Evolutionary conservation across 2,888 invertebrate genomes (phyloP).

Genomic region (Philaethria dido): DNA sequence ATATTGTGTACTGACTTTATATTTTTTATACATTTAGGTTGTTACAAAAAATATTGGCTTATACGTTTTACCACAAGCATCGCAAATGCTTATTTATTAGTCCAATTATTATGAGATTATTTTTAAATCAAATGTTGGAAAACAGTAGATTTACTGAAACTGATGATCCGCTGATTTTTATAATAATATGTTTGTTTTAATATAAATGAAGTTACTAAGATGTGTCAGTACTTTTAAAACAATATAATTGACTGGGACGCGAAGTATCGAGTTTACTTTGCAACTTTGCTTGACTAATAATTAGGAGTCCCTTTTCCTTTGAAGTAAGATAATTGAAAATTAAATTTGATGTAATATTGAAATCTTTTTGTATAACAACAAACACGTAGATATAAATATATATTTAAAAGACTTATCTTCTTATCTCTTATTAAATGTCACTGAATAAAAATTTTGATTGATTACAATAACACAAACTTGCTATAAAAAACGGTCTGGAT

Average conservation of each 20-base stretch:
- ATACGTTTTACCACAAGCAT: no score
- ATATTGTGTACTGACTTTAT: background rate
- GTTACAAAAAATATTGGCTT: background rate
- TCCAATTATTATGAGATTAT: no score
- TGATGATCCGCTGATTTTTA: background rate
- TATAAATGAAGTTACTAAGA: background rate
- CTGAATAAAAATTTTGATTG: no score
- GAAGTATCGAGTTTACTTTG: constrained; percentile 26
- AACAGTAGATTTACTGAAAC: background rate
- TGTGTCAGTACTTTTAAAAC: constrained; percentile 8
- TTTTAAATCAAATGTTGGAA: background rate
- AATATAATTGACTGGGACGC: constrained; percentile 11
- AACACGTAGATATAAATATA: background rate
- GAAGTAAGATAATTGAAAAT: constrained; percentile 22
- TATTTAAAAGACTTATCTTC: no score
- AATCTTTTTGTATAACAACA: background rate
- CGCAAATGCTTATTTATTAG: no score
- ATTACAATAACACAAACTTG: no score
- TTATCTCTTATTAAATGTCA: no score
- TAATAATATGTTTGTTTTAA: background rate
- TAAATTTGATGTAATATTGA: constrained; percentile 7
- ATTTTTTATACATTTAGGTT: background rate
- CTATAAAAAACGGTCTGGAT: no score
- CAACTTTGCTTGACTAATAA: constrained; percentile 28
- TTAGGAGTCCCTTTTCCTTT: constrained; percentile 29